A percentile compares a stretch with the other conserved stretches of the same genome.
Evolutionary conservation across 2,797 vertebrate species (phyloP).

Genomic region (Botia kubotai): DNA sequence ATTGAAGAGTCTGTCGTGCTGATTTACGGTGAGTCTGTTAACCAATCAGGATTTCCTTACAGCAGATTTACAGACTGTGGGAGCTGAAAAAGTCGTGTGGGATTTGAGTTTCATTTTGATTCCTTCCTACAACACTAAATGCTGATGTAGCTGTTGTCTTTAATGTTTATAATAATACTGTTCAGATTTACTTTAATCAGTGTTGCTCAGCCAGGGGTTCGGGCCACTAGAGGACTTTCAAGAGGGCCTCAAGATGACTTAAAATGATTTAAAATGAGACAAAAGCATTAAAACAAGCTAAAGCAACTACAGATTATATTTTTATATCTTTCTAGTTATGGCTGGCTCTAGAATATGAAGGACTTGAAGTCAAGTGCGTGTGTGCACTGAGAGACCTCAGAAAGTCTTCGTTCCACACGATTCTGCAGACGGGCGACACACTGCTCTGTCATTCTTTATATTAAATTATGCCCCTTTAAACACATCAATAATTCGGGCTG

Average conservation of each 20-base stretch:
- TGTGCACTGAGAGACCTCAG: background rate
- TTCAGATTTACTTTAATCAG: background rate
- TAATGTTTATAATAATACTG: background rate
- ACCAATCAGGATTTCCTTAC: background rate
- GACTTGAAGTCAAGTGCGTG: too few relatives aligned
- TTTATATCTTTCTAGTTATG: too few relatives aligned
- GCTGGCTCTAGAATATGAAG: too few relatives aligned
- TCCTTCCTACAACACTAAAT: background rate
- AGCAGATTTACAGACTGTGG: background rate
- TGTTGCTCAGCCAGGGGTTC: too few relatives aligned
- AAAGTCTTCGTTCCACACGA: constrained; percentile 28
- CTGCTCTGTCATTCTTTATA: constrained; percentile 59
- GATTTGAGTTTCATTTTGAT: background rate
- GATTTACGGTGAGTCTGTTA: constrained; percentile 88
- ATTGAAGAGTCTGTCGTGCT: constrained; percentile 98
- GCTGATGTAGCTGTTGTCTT: background rate
- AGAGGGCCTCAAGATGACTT: too few relatives aligned
- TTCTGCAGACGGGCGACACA: constrained; percentile 49
- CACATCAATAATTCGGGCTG: constrained; percentile 77
- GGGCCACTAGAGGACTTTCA: too few relatives aligned
- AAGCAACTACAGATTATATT: too few relatives aligned
- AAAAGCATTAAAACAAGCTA: too few relatives aligned
- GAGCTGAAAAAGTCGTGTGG: background rate
- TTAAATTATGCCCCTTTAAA: constrained; percentile 70
- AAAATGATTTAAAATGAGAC: too few relatives aligned